phyloP scores from a whole-genome alignment of 2,113 vertebrate species.

The Anolis carolinensis region DNA sequence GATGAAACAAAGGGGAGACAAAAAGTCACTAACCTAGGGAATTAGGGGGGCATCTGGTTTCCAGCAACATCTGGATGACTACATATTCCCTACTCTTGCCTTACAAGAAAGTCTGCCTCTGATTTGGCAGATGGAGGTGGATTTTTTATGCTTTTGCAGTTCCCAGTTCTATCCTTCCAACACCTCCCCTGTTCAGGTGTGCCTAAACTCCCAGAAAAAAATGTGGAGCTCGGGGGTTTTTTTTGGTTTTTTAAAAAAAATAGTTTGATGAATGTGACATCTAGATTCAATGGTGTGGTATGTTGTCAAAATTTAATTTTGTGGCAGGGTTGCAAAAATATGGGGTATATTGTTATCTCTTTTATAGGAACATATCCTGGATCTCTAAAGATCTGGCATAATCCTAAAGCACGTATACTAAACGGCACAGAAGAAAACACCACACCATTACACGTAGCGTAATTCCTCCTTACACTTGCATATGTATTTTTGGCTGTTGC shows the following conservation, averaged over 20 bases:
- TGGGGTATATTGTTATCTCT: background rate
- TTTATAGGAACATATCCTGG: constrained; percentile 9
- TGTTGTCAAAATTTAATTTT: too few relatives aligned
- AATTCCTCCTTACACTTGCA: too few relatives aligned
- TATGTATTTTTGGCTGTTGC: too few relatives aligned
- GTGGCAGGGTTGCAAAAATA: background rate
- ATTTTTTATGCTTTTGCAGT: background rate
- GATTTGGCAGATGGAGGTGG: background rate
- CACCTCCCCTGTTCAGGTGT: background rate
- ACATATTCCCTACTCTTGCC: too few relatives aligned
- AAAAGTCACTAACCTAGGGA: background rate
- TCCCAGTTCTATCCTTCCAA: background rate
- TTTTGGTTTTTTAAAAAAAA: background rate
- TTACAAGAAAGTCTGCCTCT: background rate
- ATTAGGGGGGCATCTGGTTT: background rate
- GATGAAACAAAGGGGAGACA: background rate
- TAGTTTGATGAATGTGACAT: too few relatives aligned
- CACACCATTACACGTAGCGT: too few relatives aligned
- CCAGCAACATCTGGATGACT: too few relatives aligned
- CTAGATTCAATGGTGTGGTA: too few relatives aligned
- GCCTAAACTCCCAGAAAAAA: background rate
- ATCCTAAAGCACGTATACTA: background rate
- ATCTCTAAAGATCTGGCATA: background rate
- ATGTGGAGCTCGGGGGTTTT: too few relatives aligned
- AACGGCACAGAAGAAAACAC: constrained; percentile 29